phyloP scores from a whole-genome alignment of 1,140 invertebrate species.

The Papilio machaon region DNA sequence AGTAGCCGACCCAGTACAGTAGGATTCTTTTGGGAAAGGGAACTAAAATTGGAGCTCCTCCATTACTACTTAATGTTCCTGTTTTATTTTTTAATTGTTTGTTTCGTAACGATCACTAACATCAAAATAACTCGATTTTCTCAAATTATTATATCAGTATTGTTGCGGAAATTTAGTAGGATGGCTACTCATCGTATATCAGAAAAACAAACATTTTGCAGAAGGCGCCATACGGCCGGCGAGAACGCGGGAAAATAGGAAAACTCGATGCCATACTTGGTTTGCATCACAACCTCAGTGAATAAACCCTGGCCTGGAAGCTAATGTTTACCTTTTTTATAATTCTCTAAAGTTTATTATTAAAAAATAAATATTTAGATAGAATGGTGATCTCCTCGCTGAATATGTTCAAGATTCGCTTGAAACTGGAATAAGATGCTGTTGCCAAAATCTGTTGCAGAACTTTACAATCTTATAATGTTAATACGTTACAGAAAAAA shows the following conservation, averaged over 20 bases:
- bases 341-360: conserved; percentile 17
- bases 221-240: conserved; percentile 57
- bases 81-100: conserved; percentile 12
- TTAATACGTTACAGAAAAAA: neutral
- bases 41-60: too few species aligned
- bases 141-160: too few species aligned
- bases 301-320: neutral
- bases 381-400: neutral
- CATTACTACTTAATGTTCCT: too few species aligned
- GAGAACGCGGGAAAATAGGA: conserved; percentile 56
- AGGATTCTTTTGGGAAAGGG: too few species aligned
- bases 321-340: neutral
- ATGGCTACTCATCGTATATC: neutral
- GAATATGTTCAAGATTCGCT: neutral
- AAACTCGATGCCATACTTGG: neutral
- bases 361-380: conserved; percentile 30
- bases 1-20: too few species aligned
- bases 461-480: neutral
- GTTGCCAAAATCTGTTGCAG: conserved; percentile 2
- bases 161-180: too few species aligned
- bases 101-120: neutral
- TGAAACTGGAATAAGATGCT: neutral
- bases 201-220: conserved; percentile 42
- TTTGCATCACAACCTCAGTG: neutral
- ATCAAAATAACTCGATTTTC: too few species aligned